Evolutionary conservation across 2,113 vertebrate genomes (phyloP).

Genomic region (Capra hircus): DNA sequence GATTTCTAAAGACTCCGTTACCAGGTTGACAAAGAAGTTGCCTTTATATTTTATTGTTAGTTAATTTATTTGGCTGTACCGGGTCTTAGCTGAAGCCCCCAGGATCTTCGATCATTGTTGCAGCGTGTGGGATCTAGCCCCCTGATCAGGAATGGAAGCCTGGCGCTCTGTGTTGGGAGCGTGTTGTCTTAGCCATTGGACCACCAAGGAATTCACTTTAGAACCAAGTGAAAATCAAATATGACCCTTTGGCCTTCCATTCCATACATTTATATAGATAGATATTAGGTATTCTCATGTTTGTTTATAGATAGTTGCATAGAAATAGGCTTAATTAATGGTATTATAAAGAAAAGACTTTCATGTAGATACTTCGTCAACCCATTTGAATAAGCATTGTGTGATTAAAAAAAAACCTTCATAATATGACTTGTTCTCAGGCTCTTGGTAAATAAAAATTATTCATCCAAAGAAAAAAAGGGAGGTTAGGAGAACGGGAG

Average conservation of each 20-base stretch:
- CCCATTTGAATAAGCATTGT: conserved; percentile 1
- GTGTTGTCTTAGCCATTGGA: not conserved
- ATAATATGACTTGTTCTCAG: not conserved
- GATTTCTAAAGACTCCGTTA: not conserved
- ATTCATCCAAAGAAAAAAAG: not conserved
- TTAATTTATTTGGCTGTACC: not conserved
- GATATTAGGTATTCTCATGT: not conserved
- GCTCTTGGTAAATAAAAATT: not conserved
- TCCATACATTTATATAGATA: conserved; percentile 51
- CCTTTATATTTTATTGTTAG: not conserved
- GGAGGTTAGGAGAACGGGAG: not conserved
- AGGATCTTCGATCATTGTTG: not conserved
- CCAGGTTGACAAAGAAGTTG: not conserved
- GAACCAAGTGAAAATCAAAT: not conserved
- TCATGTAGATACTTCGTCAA: not conserved
- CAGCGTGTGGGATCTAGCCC: not conserved
- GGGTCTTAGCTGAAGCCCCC: not conserved
- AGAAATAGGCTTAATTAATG: conserved; percentile 9
- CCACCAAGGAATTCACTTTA: not conserved
- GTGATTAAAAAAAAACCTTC: conserved; percentile 5
- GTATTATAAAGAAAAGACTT: not conserved
- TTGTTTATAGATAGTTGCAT: conserved; percentile 39
- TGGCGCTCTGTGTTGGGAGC: not conserved
- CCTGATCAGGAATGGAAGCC: not conserved
- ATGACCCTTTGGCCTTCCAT: not conserved